Percentiles rank a stretch among this genome's conserved stretches.
Evolutionary conservation across 2,888 invertebrate genomes (phyloP).

Genomic region (Drosophila picticornis): DNA sequence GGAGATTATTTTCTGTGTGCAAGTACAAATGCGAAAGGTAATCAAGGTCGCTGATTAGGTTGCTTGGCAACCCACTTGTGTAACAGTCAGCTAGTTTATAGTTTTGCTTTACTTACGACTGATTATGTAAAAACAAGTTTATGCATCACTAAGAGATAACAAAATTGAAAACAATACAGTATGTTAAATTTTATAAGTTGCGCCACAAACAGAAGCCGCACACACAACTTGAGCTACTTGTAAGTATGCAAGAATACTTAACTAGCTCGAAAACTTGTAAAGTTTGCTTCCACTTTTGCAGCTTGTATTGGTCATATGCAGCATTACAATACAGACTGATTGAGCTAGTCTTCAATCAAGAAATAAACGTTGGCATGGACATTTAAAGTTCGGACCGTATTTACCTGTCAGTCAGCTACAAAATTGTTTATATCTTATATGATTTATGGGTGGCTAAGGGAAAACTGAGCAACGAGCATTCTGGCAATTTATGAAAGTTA

Average conservation of each 20-base stretch:
- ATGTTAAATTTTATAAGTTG: neutral
- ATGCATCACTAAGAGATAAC: conserved; percentile 1
- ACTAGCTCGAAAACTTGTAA: conserved; percentile 12
- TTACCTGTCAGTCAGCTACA: conserved; percentile 44
- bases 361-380: conserved; percentile 9
- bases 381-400: conserved; percentile 26
- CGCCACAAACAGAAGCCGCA: neutral
- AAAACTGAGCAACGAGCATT: conserved; percentile 29
- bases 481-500: conserved; percentile 58
- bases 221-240: conserved; percentile 1
- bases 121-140: conserved; percentile 2
- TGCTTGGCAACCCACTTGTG: neutral
- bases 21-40: neutral
- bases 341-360: conserved; percentile 30
- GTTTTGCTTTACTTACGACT: conserved; percentile 4
- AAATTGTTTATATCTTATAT: conserved; percentile 55
- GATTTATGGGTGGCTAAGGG: conserved; percentile 55
- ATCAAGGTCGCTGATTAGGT: neutral
- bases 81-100: neutral
- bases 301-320: neutral
- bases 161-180: conserved; percentile 6
- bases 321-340: conserved; percentile 24
- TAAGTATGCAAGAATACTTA: conserved; percentile 24
- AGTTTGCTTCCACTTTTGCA: conserved; percentile 4
- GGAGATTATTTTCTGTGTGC: neutral